Percentiles rank a stretch among this genome's conserved stretches.
Evolutionary conservation across 2,797 vertebrate genomes (phyloP).

Genomic region (Sandelia bainsii): DNA sequence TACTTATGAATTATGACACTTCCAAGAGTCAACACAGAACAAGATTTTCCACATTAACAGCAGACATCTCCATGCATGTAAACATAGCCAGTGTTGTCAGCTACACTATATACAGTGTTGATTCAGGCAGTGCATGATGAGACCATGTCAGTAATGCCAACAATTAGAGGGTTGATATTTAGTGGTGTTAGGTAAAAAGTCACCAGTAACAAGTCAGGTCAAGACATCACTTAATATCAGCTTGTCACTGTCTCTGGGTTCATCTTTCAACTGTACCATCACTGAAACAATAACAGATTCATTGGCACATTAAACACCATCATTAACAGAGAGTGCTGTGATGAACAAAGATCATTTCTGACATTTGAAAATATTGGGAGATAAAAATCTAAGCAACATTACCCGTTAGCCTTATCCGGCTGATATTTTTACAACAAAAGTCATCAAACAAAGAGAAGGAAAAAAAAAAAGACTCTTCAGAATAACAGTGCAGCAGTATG

Average conservation of each 20-base stretch:
- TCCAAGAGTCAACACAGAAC: slow-evolving; percentile 27
- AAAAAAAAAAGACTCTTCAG: slow-evolving; percentile 29
- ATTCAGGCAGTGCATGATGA: slow-evolving; percentile 73
- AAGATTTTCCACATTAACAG: slow-evolving; percentile 37
- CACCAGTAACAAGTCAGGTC: slow-evolving; percentile 43
- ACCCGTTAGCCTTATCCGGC: slow-evolving; percentile 45
- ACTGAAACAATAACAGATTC: slow-evolving; percentile 76
- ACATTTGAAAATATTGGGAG: slow-evolving; percentile 54
- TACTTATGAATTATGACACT: slow-evolving; percentile 22
- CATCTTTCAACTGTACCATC: slow-evolving; percentile 67
- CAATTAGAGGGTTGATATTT: slow-evolving; percentile 39
- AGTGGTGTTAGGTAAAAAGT: slow-evolving; percentile 40
- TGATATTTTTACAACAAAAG: slow-evolving; percentile 44
- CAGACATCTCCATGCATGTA: slow-evolving; percentile 62
- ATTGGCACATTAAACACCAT: slow-evolving; percentile 78
- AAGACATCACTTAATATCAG: slow-evolving; percentile 53
- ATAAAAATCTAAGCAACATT: slow-evolving; percentile 58
- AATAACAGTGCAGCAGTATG: slow-evolving; percentile 50
- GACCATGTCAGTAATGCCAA: slow-evolving; percentile 52
- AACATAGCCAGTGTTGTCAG: slow-evolving; percentile 72
- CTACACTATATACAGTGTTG: slow-evolving; percentile 70
- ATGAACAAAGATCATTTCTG: slow-evolving; percentile 61
- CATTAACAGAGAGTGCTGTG: slow-evolving; percentile 59
- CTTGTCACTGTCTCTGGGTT: slow-evolving; percentile 31
- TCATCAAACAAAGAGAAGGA: slow-evolving; percentile 29